Evolutionary conservation across 2,888 invertebrate genomes (phyloP).

Genomic region (Tyria jacobaeae): DNA sequence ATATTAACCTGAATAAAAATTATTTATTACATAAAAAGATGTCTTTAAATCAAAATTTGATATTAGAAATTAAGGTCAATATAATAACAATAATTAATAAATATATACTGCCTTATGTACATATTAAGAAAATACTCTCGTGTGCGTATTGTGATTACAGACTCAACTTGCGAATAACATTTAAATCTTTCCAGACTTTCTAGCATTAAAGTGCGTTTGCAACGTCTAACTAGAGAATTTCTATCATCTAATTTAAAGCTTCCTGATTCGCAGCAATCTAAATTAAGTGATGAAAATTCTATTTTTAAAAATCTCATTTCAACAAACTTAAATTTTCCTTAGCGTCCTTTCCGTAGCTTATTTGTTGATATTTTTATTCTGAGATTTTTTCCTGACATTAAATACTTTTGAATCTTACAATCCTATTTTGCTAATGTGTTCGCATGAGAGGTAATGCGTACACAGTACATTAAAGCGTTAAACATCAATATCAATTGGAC

Average conservation of each 20-base stretch:
- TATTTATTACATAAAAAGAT: background rate
- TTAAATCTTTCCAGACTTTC: background rate
- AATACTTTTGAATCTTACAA: background rate
- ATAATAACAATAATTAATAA: background rate
- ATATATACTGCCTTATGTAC: background rate
- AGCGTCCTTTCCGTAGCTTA: background rate
- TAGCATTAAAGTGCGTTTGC: background rate
- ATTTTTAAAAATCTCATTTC: background rate
- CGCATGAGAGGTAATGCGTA: background rate
- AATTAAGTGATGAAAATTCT: background rate
- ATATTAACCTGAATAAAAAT: background rate
- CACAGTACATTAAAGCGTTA: background rate
- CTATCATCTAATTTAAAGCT: no score
- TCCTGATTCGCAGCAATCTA: background rate
- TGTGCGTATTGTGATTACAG: background rate
- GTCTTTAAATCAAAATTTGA: no score
- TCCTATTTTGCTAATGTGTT: background rate
- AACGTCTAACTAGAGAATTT: background rate
- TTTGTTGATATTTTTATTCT: background rate
- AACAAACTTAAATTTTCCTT: background rate
- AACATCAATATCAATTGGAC: background rate
- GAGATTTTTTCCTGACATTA: no score
- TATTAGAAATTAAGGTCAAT: background rate
- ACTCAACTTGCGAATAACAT: background rate
- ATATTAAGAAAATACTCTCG: background rate